Percentiles rank a stretch among this genome's conserved stretches.
These are phyloP conservation scores for Drosophila colorata DNA, from an alignment of 2,888 invertebrate species.

Conservation along the genomic window DNA sequence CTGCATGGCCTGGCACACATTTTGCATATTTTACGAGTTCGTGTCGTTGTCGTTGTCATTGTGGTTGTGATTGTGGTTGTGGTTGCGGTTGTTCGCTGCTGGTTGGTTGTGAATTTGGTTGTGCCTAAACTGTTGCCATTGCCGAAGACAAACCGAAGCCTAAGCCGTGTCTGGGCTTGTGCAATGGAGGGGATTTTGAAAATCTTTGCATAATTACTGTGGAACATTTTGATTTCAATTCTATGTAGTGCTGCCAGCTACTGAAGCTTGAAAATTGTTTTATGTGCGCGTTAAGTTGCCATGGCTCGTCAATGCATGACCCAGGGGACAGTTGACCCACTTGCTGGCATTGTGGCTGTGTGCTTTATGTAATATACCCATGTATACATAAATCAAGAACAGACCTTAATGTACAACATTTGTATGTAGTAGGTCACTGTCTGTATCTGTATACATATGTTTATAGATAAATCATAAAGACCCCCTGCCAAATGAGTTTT, in stretches of 20 bases:
- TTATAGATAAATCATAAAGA: slow-evolving; percentile 48
- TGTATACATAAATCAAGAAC: slow-evolving; percentile 74
- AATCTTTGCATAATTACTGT: slow-evolving; percentile 79
- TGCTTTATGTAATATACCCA: slow-evolving; percentile 36
- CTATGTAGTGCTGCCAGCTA: slow-evolving; percentile 67
- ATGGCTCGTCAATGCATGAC: slow-evolving; percentile 58
- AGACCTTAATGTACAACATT: slow-evolving; percentile 60
- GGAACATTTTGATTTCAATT: slow-evolving; percentile 68
- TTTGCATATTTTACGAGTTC: slow-evolving; percentile 82
- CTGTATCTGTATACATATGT: slow-evolving; percentile 3
- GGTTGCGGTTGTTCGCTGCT: slow-evolving; percentile 6
- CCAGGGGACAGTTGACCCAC: slow-evolving; percentile 78
- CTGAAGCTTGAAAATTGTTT: slow-evolving; percentile 49
- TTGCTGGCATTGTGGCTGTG: slow-evolving; percentile 34
- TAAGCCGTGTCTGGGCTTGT: slow-evolving; percentile 47
- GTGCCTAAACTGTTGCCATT: slow-evolving; percentile 53
- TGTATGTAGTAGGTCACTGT: slow-evolving; percentile 22
- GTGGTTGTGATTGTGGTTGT: slow-evolving; percentile 5
- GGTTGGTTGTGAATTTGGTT: slow-evolving; percentile 40
- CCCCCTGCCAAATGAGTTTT: slow-evolving; percentile 78
- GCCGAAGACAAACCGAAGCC: slow-evolving; percentile 36
- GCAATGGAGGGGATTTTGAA: slow-evolving; percentile 59
- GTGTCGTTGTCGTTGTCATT: slow-evolving; percentile 64
- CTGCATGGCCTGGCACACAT: slow-evolving; percentile 78
- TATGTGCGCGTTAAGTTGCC: slow-evolving; percentile 56